Conservation (phyloP, 2,113 vertebrate species). For the Thryonomys swinderianus region DNA sequence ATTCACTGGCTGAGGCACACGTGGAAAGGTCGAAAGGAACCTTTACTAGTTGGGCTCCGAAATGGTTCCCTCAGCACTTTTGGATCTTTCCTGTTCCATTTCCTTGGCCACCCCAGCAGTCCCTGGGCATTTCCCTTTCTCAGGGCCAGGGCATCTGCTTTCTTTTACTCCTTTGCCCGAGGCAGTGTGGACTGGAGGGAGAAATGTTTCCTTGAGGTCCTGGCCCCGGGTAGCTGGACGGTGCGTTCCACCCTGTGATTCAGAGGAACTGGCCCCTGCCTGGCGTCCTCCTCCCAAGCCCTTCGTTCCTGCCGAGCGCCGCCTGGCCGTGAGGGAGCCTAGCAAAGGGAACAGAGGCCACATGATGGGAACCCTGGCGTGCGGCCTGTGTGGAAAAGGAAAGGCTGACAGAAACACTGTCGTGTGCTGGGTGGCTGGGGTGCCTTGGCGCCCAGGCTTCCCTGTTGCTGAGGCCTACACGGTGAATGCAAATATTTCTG, state of each 20-base stretch:
- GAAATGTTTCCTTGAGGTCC: conserved; percentile 35
- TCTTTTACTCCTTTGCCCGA: background rate
- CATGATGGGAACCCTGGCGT: background rate
- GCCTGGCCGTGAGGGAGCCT: background rate
- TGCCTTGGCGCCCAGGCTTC: background rate
- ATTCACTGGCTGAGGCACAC: background rate
- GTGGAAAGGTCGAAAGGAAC: background rate
- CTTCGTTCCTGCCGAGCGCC: background rate
- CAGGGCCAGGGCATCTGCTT: conserved; percentile 61
- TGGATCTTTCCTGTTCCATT: background rate
- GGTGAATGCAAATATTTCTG: background rate
- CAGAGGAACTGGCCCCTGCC: background rate
- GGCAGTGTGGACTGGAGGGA: background rate
- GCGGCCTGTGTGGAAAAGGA: background rate
- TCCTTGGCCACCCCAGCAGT: conserved; percentile 28
- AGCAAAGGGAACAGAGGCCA: background rate
- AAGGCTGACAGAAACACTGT: background rate
- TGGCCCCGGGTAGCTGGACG: background rate
- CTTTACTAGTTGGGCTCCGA: background rate
- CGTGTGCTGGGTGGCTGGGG: fast-evolving
- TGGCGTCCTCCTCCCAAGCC: background rate
- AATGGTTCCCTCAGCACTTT: background rate
- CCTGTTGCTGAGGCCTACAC: background rate
- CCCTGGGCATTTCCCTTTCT: conserved; percentile 55
- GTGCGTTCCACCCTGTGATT: background rate